A percentile compares a stretch with the other conserved stretches of the same genome.
Evolutionary conservation across 2,888 invertebrate genomes (phyloP).

Genomic region (Dynastes maya): DNA sequence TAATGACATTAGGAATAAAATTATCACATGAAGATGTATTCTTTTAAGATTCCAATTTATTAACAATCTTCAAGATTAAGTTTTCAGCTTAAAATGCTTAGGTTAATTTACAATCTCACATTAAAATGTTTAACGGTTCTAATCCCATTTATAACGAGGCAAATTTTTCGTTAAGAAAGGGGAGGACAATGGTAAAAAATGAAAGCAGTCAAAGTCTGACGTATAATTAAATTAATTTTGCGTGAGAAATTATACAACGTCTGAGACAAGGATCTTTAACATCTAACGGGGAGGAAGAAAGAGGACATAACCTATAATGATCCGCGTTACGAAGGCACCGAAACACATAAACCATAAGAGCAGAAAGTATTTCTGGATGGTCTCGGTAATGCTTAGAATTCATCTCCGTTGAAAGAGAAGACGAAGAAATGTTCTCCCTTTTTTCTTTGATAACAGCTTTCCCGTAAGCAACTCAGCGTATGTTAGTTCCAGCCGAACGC

Average conservation of each 20-base stretch:
- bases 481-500: slow-evolving; percentile 69
- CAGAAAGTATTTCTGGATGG: slow-evolving; percentile 54
- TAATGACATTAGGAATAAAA: too few species aligned
- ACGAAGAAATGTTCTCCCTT: slow-evolving; percentile 51
- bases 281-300: slow-evolving; percentile 53
- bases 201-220: slow-evolving; percentile 16
- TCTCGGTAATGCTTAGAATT: slow-evolving; percentile 60
- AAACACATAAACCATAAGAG: slow-evolving; percentile 66
- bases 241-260: slow-evolving; percentile 60
- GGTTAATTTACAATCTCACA: slow-evolving; percentile 9
- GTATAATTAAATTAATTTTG: slow-evolving; percentile 56
- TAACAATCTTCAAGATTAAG: too few species aligned
- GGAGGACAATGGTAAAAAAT: slow-evolving; percentile 24
- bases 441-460: slow-evolving; percentile 61
- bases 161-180: slow-evolving; percentile 6
- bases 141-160: slow-evolving; percentile 12
- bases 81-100: background rate
- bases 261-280: slow-evolving; percentile 62
- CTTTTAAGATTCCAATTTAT: too few species aligned
- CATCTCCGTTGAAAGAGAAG: slow-evolving; percentile 55
- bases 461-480: slow-evolving; percentile 60
- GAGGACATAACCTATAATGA: slow-evolving; percentile 64
- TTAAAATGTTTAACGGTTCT: slow-evolving; percentile 13
- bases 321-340: slow-evolving; percentile 67
- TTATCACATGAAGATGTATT: too few species aligned